These are phyloP conservation scores for Heliornis fulica DNA, from an alignment of 2,113 vertebrate species.

Conservation along the genomic window DNA sequence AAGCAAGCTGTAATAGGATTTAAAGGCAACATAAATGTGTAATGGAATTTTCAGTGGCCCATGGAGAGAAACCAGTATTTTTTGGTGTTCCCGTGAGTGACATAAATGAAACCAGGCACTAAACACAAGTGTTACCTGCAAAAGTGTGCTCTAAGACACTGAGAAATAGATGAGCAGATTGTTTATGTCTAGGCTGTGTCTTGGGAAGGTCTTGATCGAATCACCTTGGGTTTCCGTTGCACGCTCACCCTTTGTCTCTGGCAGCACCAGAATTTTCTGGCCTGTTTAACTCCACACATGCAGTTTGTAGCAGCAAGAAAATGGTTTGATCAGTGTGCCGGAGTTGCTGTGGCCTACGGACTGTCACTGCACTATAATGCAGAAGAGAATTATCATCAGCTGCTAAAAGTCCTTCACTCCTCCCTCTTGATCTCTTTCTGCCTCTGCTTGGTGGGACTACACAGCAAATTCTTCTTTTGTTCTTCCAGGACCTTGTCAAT, in stretches of 20 bases:
- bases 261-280: not conserved
- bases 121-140: not conserved
- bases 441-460: not conserved
- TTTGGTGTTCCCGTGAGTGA: not conserved
- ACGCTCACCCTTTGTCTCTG: not conserved
- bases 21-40: not conserved
- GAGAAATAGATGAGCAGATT: not conserved
- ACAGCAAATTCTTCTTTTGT: not conserved
- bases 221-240: not conserved
- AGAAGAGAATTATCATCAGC: not conserved
- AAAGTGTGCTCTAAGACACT: not conserved
- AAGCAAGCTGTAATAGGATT: not conserved
- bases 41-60: not conserved
- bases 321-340: accelerated
- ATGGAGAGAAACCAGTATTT: not conserved
- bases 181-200: not conserved
- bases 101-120: not conserved
- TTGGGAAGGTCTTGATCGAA: not conserved
- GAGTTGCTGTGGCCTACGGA: not conserved
- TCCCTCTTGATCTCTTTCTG: not conserved
- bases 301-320: not conserved
- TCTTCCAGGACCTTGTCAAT: not conserved
- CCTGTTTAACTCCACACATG: not conserved
- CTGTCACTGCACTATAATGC: not conserved
- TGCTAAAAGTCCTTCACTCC: not conserved